A percentile compares a stretch with the other conserved stretches of the same genome.
Conservation (phyloP, 1,140 invertebrate genomes). For the Berghia stephanieae region DNA sequence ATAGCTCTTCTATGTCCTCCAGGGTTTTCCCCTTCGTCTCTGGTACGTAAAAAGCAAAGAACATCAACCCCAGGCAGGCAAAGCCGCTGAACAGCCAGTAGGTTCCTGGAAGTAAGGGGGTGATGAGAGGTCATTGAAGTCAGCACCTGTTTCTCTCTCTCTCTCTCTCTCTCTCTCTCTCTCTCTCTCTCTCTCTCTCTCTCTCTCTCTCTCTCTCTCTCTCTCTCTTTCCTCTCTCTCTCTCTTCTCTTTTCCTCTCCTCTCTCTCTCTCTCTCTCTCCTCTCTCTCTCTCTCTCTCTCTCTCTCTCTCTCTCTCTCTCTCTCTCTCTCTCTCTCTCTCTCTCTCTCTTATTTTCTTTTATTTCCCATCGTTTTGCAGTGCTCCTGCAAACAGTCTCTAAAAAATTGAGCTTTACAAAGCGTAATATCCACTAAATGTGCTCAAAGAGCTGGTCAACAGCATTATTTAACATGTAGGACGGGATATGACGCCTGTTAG, state of each 20-base stretch:
- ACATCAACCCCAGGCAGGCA: slow-evolving; percentile 78
- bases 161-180: not conserved
- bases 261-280: not conserved
- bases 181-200: not conserved
- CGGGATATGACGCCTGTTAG: too few species aligned
- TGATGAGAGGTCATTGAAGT: not conserved
- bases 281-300: not conserved
- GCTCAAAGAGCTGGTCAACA: too few species aligned
- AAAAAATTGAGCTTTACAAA: too few species aligned
- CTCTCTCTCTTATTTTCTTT: too few species aligned
- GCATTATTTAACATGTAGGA: too few species aligned
- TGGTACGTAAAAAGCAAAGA: slow-evolving; percentile 84
- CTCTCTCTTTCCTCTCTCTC: not conserved
- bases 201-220: not conserved
- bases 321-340: too few species aligned
- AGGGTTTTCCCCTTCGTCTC: slow-evolving; percentile 89
- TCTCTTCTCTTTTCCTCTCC: not conserved
- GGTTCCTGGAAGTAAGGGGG: slow-evolving; percentile 64
- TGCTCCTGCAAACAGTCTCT: too few species aligned
- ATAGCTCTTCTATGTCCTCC: slow-evolving; percentile 80
- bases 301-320: too few species aligned
- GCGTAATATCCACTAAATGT: too few species aligned
- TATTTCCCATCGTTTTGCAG: too few species aligned
- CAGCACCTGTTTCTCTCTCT: not conserved
- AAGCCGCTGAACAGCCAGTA: slow-evolving; percentile 85